These are phyloP conservation scores for Austrolebias charrua DNA, from an alignment of 2,797 vertebrate species.

Conservation along the genomic window DNA sequence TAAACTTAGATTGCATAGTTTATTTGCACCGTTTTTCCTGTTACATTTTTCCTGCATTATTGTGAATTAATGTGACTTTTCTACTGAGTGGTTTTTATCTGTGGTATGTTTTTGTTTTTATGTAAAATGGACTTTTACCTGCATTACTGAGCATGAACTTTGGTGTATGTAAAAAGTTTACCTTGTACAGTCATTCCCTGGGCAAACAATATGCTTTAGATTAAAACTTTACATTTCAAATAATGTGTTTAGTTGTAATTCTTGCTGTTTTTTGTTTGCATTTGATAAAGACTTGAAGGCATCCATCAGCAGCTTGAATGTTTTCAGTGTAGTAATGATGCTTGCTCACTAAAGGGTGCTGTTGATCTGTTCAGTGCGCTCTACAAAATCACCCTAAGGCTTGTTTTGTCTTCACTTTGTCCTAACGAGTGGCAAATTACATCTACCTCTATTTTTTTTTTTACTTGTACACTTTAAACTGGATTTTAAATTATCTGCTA, in stretches of 20 bases:
- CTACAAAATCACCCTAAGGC: not conserved
- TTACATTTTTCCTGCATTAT: not conserved
- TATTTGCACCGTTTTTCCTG: not conserved
- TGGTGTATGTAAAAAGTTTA: constrained; percentile 11
- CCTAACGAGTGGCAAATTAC: too few species aligned
- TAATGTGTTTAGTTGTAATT: not conserved
- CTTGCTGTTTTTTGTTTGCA: not conserved
- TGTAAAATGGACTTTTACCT: constrained; percentile 48
- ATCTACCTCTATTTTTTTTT: too few species aligned
- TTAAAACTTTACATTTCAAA: constrained; percentile 54
- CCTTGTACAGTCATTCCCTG: constrained; percentile 45
- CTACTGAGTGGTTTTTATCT: constrained; percentile 19
- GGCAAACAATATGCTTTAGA: constrained; percentile 34
- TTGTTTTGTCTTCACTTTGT: not conserved
- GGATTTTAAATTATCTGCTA: too few species aligned
- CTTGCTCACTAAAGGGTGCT: not conserved
- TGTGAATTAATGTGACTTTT: constrained; percentile 18
- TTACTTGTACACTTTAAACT: too few species aligned
- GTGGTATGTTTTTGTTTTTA: constrained; percentile 40
- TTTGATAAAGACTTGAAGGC: not conserved
- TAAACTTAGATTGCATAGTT: not conserved
- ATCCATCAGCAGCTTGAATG: too few species aligned
- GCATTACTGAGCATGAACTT: too few species aligned
- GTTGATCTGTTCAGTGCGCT: not conserved
- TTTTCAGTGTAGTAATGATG: fast-evolving